phyloP scores from a whole-genome alignment of 2,113 vertebrate genomes.

The Cettia cetti region DNA sequence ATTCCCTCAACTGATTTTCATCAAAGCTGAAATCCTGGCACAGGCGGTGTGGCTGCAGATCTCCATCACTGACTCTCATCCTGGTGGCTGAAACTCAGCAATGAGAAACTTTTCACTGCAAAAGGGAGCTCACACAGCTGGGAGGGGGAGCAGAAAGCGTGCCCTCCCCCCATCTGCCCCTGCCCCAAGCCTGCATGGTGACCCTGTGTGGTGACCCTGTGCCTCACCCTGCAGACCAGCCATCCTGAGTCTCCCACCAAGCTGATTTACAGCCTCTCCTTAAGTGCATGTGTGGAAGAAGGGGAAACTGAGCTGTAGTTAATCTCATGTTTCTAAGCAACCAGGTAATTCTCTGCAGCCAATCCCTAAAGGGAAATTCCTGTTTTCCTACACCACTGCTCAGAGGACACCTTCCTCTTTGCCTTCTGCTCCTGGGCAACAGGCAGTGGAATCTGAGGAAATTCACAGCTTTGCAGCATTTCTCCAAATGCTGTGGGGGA shows the following conservation, averaged over 20 bases:
- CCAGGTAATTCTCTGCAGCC: slow-evolving; percentile 50
- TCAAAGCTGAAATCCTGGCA: background rate
- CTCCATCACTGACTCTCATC: background rate
- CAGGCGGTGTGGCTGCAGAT: accelerated
- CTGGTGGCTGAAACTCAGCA: background rate
- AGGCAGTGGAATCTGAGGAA: background rate
- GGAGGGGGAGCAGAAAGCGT: background rate
- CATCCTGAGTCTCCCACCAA: background rate
- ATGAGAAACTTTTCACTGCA: background rate
- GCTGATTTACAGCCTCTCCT: background rate
- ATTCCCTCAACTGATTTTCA: background rate
- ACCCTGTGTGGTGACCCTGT: background rate
- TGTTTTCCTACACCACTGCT: background rate
- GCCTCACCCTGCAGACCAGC: accelerated
- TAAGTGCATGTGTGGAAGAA: background rate
- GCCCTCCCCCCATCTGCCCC: background rate
- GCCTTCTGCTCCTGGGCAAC: background rate
- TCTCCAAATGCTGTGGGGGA: background rate
- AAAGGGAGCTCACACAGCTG: background rate
- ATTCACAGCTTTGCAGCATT: background rate
- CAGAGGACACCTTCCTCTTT: background rate
- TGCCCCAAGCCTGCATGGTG: accelerated
- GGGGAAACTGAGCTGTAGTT: slow-evolving; percentile 29
- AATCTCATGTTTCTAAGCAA: slow-evolving; percentile 59
- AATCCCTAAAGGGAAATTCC: slow-evolving; percentile 28